Percentiles rank a stretch among this genome's conserved stretches.
These are phyloP conservation scores for Aphaenogaster floridana DNA, from an alignment of 1,140 invertebrate genomes.

Conservation along the genomic window DNA sequence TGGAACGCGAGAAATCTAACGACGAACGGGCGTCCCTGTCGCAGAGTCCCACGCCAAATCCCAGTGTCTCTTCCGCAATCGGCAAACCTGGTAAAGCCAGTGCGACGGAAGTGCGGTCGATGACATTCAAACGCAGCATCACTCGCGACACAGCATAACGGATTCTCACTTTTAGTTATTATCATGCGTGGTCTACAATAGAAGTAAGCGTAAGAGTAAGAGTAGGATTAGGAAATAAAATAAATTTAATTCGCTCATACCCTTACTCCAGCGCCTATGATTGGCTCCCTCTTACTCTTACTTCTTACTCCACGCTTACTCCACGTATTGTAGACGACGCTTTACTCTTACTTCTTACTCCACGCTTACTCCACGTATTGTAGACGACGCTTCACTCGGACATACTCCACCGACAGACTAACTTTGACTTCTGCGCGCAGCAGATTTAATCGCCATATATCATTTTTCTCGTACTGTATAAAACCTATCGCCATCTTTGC, in stretches of 20 bases:
- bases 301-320: no score
- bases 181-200: not conserved
- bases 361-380: no score
- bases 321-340: no score
- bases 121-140: constrained; percentile 86
- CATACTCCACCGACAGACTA: not conserved
- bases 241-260: no score
- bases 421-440: not conserved
- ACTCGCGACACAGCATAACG: constrained; percentile 82
- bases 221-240: no score
- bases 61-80: constrained; percentile 57
- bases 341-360: not conserved
- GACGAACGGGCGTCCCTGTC: constrained; percentile 83
- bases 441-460: constrained; percentile 1
- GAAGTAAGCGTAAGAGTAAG: no score
- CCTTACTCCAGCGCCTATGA: no score
- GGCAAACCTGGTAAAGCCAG: constrained; percentile 77
- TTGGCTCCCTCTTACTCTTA: no score
- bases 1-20: constrained; percentile 88
- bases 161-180: constrained; percentile 1
- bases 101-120: constrained; percentile 83
- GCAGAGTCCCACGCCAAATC: constrained; percentile 83
- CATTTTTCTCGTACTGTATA: constrained; percentile 15
- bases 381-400: not conserved
- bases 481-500: constrained; percentile 1